Evolutionary conservation across 2,113 vertebrate species (phyloP).

Genomic region (Petromus typicus): DNA sequence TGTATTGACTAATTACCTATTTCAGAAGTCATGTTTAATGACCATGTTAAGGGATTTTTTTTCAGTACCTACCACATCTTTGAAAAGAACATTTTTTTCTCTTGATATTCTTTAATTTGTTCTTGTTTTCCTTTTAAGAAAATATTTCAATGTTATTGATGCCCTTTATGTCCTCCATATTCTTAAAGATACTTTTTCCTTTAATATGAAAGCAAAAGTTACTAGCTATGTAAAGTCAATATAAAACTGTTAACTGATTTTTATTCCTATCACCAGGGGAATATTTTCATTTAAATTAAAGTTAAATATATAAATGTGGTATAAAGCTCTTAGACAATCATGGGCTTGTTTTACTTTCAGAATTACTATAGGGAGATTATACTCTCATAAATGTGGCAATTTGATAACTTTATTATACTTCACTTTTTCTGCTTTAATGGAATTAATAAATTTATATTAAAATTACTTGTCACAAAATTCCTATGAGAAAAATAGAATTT

Average conservation of each 20-base stretch:
- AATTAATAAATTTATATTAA: conserved; percentile 22
- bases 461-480: conserved; percentile 48
- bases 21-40: conserved; percentile 64
- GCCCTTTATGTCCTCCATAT: conserved; percentile 69
- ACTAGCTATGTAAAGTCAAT: neutral
- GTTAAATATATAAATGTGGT: conserved; percentile 58
- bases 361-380: conserved; percentile 53
- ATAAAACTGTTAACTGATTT: conserved; percentile 51
- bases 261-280: conserved; percentile 33
- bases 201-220: conserved; percentile 73
- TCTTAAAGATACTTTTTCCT: conserved; percentile 71
- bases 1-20: conserved; percentile 77
- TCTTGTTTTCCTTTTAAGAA: conserved; percentile 78
- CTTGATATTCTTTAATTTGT: conserved; percentile 79
- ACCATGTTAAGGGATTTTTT: conserved; percentile 72
- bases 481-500: conserved; percentile 24
- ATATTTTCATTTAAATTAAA: conserved; percentile 59
- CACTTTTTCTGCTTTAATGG: neutral
- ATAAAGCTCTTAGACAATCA: conserved; percentile 1
- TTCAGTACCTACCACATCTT: conserved; percentile 65
- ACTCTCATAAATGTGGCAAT: neutral
- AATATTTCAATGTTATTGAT: conserved; percentile 75
- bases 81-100: conserved; percentile 74
- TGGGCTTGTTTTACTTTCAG: conserved; percentile 53
- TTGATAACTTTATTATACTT: neutral